Conservation (phyloP, 2,888 invertebrate species). For the Eupithecia vulgata region DNA sequence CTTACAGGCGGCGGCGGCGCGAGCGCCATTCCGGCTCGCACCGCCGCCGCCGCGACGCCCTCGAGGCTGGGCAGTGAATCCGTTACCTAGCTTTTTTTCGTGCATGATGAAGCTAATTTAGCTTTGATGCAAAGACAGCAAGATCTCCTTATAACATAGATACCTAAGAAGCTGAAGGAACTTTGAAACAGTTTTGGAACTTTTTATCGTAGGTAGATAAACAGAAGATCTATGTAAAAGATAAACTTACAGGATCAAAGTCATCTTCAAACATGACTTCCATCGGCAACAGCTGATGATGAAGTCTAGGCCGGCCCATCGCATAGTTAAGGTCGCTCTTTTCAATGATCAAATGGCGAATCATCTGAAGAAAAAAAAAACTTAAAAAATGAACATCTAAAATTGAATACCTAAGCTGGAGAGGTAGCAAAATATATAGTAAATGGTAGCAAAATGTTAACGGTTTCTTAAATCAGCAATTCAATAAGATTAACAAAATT, state of each 20-base stretch:
- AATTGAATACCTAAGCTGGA: neutral
- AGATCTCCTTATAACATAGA: neutral
- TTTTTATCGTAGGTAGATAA: neutral
- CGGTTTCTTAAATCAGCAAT: too few relatives aligned
- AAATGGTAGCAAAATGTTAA: too few relatives aligned
- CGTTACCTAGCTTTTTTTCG: neutral
- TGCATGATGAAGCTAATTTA: neutral
- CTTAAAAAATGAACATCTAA: neutral
- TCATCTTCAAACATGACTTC: constrained; percentile 86
- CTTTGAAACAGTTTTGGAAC: neutral
- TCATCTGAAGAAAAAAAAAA: constrained; percentile 74
- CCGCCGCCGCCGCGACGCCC: too few relatives aligned
- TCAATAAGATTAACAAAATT: too few relatives aligned
- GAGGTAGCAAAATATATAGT: neutral
- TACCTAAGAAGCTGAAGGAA: neutral
- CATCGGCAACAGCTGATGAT: constrained; percentile 95
- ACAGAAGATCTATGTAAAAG: neutral
- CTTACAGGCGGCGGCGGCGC: too few relatives aligned
- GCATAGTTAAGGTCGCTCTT: constrained; percentile 86
- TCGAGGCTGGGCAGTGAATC: too few relatives aligned
- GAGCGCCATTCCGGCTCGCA: too few relatives aligned
- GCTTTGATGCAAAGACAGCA: neutral
- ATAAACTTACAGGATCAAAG: constrained; percentile 66
- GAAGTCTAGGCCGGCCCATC: constrained; percentile 89
- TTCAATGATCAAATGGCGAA: constrained; percentile 87